Base-by-base conservation (phyloP, 2,888 invertebrate genomes). In the Mythimna pallens region DNA sequence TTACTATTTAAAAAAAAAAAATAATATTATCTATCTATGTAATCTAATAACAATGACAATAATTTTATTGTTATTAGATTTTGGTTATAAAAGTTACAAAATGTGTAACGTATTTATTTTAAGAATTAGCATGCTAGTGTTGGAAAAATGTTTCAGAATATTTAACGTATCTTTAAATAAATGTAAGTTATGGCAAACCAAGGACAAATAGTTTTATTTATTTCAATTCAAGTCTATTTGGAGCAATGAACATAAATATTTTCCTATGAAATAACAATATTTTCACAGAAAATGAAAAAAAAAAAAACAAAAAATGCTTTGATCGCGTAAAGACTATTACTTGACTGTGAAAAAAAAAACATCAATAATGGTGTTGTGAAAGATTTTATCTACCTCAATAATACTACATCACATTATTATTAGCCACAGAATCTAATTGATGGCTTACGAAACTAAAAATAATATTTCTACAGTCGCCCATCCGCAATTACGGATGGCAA, bases 391-490 rank as follows among this genome's bases (percentile, higher is more conserved):
- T 36, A 64, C 12, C 36, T 43, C 73, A 54, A 62, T 72, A 70
- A 75, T 61, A 57, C 36, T 82, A 79, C 57, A 85, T 84, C 75
- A 76, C 69, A 67, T 82, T n/a, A n/a, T 81, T 82, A 85, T 83
- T 80, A 70, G 58, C 71, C 47, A 70, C 73, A 52, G 59, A 55
- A 47, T 69, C 20, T 62, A 70, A 83, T 80, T 70, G 59, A 87
- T 85, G 70, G 54, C 25, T 36, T 50, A 68, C 8, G 30, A 68
- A 71, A 50, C 36, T 64, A 62, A 47, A 77, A 77, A 80, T 67
- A 82, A 22, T 58, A 22, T 36, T 25, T 57, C 10, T 68, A 2
- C 9, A 52, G 22, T 20, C n/a, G 1, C 20, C 30, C 36, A 55
- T 54, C 4, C 47, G 17, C 25, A 57, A 64, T 76, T 54, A 22